Base-by-base conservation (phyloP, 2,113 vertebrate genomes). In the Grus americana region DNA sequence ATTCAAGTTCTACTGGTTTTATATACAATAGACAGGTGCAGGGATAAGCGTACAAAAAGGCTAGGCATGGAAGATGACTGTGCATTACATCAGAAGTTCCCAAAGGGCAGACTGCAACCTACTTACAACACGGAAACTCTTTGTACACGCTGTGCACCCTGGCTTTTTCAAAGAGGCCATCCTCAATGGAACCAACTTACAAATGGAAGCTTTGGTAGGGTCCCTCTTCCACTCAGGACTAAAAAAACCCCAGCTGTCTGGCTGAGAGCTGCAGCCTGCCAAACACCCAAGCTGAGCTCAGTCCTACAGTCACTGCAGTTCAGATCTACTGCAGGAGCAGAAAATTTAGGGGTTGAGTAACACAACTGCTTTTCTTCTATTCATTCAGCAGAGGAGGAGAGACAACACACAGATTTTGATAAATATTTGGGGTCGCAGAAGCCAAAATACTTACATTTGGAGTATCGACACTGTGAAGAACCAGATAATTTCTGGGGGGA, bases 401-500 rank as follows among this genome's bases (percentile, higher is more conserved):
- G 58, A 54, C 26, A 58, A 59, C 18, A 71, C 30, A 32, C 20
- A 78, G 8, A 30, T 54, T 86, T 24, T 23, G 23, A 68, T 81
- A 11, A 34, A 15, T 19, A 14, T 5, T 19, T 68, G 30, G 7
- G 20, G 59, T 62, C 29, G 50, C 34, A 44, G 55, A 86, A 27
- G 65, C 29, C 50, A 58, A 74, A 30, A 18, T 80, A 76, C 96
- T 98, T 97, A 99, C 99, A 97, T 44, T 99, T 98, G 6, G 98
- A 98, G 29, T 98, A 97, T 24, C 81, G 97, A 86, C 94, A 97
- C 58, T 98, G 79, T 1, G 97, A 95, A 2, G 98, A 98, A 83
- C 98, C 97, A 34, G 98, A 98, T 36, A 98, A 97, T 95, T 99
- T 99, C 98, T 99, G 99, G 46, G 99, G 99, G 26, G 98, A 98